Base-by-base conservation (phyloP, 2,797 vertebrate species). In the Pyrocephalus nanus region DNA sequence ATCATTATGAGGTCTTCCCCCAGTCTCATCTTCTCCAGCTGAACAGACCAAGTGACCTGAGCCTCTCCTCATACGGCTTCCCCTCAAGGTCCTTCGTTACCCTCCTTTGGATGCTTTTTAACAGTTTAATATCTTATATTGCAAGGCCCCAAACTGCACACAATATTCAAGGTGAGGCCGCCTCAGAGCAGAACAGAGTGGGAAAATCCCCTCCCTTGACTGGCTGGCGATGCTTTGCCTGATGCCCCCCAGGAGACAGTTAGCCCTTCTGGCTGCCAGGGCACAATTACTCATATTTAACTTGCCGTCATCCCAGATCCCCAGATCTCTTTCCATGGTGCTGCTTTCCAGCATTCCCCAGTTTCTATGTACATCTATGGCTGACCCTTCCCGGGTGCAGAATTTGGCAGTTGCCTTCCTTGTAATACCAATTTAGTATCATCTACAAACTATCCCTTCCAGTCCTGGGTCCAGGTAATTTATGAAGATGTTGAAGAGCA, bases 141-240 rank as follows among this genome's bases (percentile, higher is more conserved):
- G 12, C 15, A 11, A 22, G 2, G 2, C 9, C 11, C 42, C 55
- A 27, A 75, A 25, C 13, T 43, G 15, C 10, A 1, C 32, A 0
- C 27, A 32, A 12, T 1, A 48, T 9, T 29, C 0, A 0, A 48
- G 48, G 15, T 29, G 34, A 62, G 62, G 23, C 13, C 0, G 0
- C 3, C 6, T 45, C 47, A 47, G 23, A 0, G 2, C 23, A 53
- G 76, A 40, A n/a, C 13, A 66, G 23, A 22, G n/a, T 0, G 0
- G 29, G 26, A 69, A 26, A 70, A 55, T 62, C 9, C 15, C 27
- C 32, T 43, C 27, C 32, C 22, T 75, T 11, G 19, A 17, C 19
- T 0, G 0, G 6, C 15, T n/a, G n/a, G 20, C 0, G 2, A 29
- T 43, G 32, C 32, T 82, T 42, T 38, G 22, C 32, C 18, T 57